These are phyloP conservation scores for Drosophila willistoni DNA, from an alignment of 1,140 invertebrate species.

Conservation along the genomic window DNA sequence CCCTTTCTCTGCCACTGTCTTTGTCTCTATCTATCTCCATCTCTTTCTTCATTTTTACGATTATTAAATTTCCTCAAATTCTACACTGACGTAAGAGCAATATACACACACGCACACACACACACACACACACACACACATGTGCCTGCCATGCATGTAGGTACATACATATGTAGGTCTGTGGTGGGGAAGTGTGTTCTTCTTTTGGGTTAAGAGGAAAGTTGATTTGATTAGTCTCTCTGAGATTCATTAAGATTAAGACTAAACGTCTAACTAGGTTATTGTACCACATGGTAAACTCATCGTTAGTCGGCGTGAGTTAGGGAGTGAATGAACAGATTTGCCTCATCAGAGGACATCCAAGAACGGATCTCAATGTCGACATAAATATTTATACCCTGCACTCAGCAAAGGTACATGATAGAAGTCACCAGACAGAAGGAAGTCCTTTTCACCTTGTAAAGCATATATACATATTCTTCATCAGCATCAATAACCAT, in stretches of 20 bases:
- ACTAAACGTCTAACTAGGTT: not conserved
- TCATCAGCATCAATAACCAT: too few relatives aligned
- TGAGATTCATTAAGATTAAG: conserved; percentile 8
- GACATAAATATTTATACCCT: too few relatives aligned
- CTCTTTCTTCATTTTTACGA: conserved; percentile 58
- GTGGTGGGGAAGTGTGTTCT: not conserved
- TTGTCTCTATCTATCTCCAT: not conserved
- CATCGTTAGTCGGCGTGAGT: not conserved
- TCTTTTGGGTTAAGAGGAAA: conserved; percentile 9
- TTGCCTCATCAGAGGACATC: too few relatives aligned
- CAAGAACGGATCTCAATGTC: not conserved
- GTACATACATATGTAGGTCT: not conserved
- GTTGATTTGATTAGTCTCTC: conserved; percentile 7
- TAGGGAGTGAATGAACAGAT: not conserved
- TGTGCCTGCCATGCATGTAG: not conserved
- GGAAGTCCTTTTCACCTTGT: too few relatives aligned
- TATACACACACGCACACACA: not conserved
- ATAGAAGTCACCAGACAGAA: too few relatives aligned
- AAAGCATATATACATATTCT: too few relatives aligned
- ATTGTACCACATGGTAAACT: not conserved
- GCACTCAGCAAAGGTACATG: too few relatives aligned
- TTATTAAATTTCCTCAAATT: conserved; percentile 75
- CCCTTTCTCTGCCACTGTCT: conserved; percentile 12
- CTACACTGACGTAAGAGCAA: conserved; percentile 12
- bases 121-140: not conserved